Evolutionary conservation across 2,888 invertebrate species (phyloP), one percentile per base, ranked within the genome.

Genomic region (Papilio protenor): DNA sequence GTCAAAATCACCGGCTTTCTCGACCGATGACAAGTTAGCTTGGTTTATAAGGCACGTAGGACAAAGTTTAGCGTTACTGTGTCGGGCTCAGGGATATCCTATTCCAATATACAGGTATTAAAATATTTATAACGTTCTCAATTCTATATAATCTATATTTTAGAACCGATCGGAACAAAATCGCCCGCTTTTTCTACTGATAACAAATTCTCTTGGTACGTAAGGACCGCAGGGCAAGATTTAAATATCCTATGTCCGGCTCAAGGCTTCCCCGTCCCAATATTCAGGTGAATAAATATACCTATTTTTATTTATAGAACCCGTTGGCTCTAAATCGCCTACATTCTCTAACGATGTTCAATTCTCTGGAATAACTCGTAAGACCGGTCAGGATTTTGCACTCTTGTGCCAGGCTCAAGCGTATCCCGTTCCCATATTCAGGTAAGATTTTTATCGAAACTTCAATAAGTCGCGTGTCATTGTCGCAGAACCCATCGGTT

Each of bases 401-500:
- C 90, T 97, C 83, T 95, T 97, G 87, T 97, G 97, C 90, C 97
- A 96, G 89, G 97, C 97, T 82, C 97, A 97, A 95, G 97, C 96
- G 84, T 97, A 96, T 91, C 97, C 97, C 84, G 96, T 96, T 87
- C 96, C 96, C 83, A 85, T 91, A 83, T 94, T 94, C 93, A 94
- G 94, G 94, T 94, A 91, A 94, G 92, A 82, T 79, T 78, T 18
- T 80, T 72, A 79, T 79, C 75, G 40, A 57, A 75, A 78, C 73
- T 76, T 78, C 71, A 79, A 57, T 77, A 80, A 79, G 78, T 81
- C 75, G 75, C 61, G 77, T 80, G 70, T 85, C 82, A 86, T 85
- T 89, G 83, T 87, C 87, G 92, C 90, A 96, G 96, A 96, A 90
- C 96, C 96, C 79, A 94, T 96, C 81, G 95, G 95, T 84, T 95